Evolutionary conservation across 1,140 invertebrate species (phyloP).

Genomic region (Conus betulinus): DNA sequence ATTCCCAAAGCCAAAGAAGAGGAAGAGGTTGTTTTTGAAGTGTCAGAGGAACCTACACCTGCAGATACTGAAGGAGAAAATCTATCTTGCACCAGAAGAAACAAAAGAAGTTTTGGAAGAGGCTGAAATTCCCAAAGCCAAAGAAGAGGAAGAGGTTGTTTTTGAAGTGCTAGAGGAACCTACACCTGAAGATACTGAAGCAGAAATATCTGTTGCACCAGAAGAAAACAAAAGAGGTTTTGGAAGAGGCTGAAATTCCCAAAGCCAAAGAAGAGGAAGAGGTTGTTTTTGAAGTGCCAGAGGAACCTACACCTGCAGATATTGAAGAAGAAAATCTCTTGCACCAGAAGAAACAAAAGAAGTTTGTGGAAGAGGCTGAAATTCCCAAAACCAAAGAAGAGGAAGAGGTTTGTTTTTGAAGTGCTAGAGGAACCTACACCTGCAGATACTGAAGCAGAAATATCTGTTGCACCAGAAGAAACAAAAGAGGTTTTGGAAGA

Average conservation of each 20-base stretch:
- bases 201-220: constrained; percentile 29
- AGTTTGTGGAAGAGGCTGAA: constrained; percentile 4
- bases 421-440: constrained; percentile 38
- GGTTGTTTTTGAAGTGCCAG: constrained; percentile 25
- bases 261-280: constrained; percentile 44
- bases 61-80: too few species aligned
- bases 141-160: constrained; percentile 33
- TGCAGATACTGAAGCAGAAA: constrained; percentile 42
- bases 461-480: constrained; percentile 23
- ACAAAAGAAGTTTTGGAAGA: neutral
- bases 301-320: constrained; percentile 38
- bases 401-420: constrained; percentile 29
- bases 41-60: too few species aligned
- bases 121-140: neutral
- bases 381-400: neutral
- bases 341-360: constrained; percentile 12
- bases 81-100: too few species aligned
- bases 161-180: constrained; percentile 40
- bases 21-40: too few species aligned
- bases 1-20: too few species aligned
- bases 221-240: constrained; percentile 15
- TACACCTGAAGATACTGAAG: constrained; percentile 35
- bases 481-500: constrained; percentile 14
- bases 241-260: constrained; percentile 42
- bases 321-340: constrained; percentile 29